A percentile compares a stretch with the other conserved stretches of the same genome.
Conservation (phyloP, 1,140 invertebrate species). For the Amphibalanus amphitrite region DNA sequence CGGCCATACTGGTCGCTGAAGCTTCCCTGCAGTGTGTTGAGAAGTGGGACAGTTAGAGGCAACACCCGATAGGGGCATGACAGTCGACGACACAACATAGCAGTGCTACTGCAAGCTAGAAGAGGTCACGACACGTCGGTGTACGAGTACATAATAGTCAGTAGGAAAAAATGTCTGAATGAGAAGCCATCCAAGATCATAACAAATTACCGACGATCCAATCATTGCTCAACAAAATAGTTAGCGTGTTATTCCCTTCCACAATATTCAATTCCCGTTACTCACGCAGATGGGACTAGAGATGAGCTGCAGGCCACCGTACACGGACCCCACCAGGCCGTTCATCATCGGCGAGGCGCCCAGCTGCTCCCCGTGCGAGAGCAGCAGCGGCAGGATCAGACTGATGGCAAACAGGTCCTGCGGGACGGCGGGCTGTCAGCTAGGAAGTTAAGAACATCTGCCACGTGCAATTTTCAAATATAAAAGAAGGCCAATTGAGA, state of each 20-base stretch:
- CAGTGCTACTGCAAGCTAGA: no score
- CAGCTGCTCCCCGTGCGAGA: slow-evolving; percentile 34
- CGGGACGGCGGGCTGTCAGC: background rate
- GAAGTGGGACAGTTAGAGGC: no score
- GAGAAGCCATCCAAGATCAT: background rate
- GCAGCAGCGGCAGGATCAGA: slow-evolving; percentile 42
- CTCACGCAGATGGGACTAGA: slow-evolving; percentile 46
- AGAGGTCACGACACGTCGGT: slow-evolving; percentile 6
- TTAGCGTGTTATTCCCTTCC: background rate
- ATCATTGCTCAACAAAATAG: background rate
- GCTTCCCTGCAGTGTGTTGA: slow-evolving; percentile 25
- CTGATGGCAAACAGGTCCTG: slow-evolving; percentile 51
- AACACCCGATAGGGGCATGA: no score
- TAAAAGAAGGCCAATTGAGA: no score
- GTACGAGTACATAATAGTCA: slow-evolving; percentile 9
- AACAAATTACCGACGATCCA: background rate
- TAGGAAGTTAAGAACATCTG: no score
- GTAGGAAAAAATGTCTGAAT: background rate
- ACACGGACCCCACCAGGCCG: slow-evolving; percentile 42
- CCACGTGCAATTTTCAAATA: no score
- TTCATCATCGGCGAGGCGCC: slow-evolving; percentile 42
- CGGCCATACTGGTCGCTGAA: slow-evolving; percentile 27
- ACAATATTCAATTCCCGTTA: slow-evolving; percentile 11
- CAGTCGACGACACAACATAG: no score
- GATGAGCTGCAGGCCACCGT: slow-evolving; percentile 44